Evolutionary conservation across 2,888 invertebrate species (phyloP).

Genomic region (Morpho helenor): DNA sequence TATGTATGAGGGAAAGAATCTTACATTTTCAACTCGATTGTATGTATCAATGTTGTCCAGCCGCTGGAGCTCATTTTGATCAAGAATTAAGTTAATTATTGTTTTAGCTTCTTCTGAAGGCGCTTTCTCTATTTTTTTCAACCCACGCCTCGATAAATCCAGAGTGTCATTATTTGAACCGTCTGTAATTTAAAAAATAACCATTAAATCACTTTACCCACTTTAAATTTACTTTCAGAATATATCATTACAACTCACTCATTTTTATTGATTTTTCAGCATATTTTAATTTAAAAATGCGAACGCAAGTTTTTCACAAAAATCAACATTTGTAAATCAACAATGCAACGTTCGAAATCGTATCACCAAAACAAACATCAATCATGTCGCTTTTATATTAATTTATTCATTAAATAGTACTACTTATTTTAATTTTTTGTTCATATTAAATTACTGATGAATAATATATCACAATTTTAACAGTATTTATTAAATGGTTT

Average conservation of each 20-base stretch:
- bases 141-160: constrained; percentile 87
- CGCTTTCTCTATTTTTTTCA: constrained; percentile 90
- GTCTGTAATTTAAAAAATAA: constrained; percentile 27
- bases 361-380: constrained; percentile 32
- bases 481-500: too few relatives aligned
- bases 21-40: constrained; percentile 87
- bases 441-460: too few relatives aligned
- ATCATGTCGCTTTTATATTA: constrained; percentile 20
- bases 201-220: neutral
- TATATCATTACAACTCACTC: constrained; percentile 45
- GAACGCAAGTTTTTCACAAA: constrained; percentile 39
- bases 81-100: constrained; percentile 85
- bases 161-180: constrained; percentile 73
- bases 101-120: constrained; percentile 83
- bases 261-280: constrained; percentile 43
- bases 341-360: constrained; percentile 48
- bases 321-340: constrained; percentile 54
- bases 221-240: neutral
- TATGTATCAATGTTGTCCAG: constrained; percentile 93
- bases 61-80: constrained; percentile 92
- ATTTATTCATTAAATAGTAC: too few relatives aligned
- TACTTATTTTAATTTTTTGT: too few relatives aligned
- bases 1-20: neutral
- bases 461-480: too few relatives aligned
- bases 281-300: constrained; percentile 45